phyloP scores from a whole-genome alignment of 2,888 invertebrate species.

The Leptarthrus brevirostris region DNA sequence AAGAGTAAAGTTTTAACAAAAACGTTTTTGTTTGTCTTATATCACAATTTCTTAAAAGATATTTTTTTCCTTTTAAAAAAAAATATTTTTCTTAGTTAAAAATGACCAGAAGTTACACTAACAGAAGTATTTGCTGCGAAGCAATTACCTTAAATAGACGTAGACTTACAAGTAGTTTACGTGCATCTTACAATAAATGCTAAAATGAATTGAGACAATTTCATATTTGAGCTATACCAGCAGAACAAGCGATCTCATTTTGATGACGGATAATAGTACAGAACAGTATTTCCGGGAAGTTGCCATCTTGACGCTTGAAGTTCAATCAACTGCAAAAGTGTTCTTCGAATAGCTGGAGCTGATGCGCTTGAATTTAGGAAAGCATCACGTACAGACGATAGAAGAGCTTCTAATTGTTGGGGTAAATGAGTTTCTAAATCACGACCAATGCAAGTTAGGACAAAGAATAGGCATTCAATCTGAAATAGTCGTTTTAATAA shows the following conservation, averaged over 20 bases:
- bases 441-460: conserved; percentile 87
- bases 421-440: conserved; percentile 87
- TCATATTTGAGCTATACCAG: conserved; percentile 15
- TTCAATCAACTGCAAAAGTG: conserved; percentile 89
- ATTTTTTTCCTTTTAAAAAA: neutral
- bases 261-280: conserved; percentile 84
- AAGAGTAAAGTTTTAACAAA: conserved; percentile 27
- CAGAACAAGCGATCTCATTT: conserved; percentile 62
- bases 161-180: neutral
- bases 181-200: conserved; percentile 49
- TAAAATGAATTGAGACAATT: conserved; percentile 26
- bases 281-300: conserved; percentile 87
- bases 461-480: conserved; percentile 91
- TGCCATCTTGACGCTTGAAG: conserved; percentile 92
- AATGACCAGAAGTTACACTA: conserved; percentile 37
- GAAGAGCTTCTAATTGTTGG: conserved; percentile 80
- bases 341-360: conserved; percentile 82
- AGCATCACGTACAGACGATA: conserved; percentile 85
- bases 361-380: conserved; percentile 81
- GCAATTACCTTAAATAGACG: conserved; percentile 13
- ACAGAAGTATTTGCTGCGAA: conserved; percentile 11
- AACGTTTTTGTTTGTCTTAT: conserved; percentile 31
- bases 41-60: conserved; percentile 42
- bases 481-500: too few relatives aligned
- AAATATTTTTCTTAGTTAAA: conserved; percentile 17